These are phyloP conservation scores for Triplophysa bombifrons DNA, from an alignment of 2,797 vertebrate genomes.

Conservation along the genomic window DNA sequence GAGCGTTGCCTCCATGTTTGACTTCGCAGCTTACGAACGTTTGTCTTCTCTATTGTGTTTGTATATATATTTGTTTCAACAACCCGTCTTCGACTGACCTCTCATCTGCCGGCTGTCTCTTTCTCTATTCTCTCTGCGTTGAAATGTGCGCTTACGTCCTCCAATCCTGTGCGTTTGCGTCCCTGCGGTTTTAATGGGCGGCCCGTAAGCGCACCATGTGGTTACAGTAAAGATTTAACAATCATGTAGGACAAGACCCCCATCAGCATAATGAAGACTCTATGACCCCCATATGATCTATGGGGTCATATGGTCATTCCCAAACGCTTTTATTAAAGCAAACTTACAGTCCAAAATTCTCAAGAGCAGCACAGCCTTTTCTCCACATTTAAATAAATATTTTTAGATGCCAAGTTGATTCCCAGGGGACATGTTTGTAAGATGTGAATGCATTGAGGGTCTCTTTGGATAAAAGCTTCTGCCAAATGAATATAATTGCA, in stretches of 20 bases:
- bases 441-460: no score
- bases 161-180: constrained; percentile 37
- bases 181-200: constrained; percentile 1
- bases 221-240: constrained; percentile 4
- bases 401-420: not conserved
- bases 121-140: not conserved
- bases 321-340: not conserved
- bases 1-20: constrained; percentile 68
- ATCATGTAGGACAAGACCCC: not conserved
- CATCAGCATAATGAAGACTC: not conserved
- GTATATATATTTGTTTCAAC: not conserved
- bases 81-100: not conserved
- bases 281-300: no score
- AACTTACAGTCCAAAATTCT: not conserved
- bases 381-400: no score
- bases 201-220: not conserved
- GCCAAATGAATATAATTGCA: not conserved
- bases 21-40: not conserved
- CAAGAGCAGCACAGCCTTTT: no score
- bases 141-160: constrained; percentile 3
- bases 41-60: not conserved
- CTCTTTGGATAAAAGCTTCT: not conserved
- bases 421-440: not conserved
- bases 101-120: constrained; percentile 12
- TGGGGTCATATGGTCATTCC: not conserved